Base-by-base conservation (phyloP, 2,797 vertebrate species). In the Pipistrellus pygmaeus region DNA sequence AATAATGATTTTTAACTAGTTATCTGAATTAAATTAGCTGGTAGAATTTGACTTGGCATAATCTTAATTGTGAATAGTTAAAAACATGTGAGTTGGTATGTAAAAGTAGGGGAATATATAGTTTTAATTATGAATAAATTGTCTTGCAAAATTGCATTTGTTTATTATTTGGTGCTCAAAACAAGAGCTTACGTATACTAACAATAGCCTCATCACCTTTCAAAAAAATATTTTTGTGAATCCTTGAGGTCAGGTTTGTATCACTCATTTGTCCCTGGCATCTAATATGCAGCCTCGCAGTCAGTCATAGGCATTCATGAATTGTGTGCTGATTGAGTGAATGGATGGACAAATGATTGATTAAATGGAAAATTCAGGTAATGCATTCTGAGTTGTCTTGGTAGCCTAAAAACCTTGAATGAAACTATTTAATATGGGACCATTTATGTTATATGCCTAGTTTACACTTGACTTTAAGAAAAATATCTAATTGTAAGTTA, bases 1-100 rank as follows among this genome's bases (percentile, higher is more conserved):
- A 27, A 77, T 81, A 25, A 38, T 95, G 89, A 51, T 76, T 92
- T 94, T 95, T 84, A 72, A 91, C 35, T 82, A 64, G 12, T 41
- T 84, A 69, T 44, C 30, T 69, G 55, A 84, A 23, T 93, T 95
- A 51, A 84, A 23, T 93, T 95, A 51, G 15, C 51, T 51, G 51
- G 51, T 51, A 90, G 32, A 90, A 38, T 94, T n/a, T 94, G 30
- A 72, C 30, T 30, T 92, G 15, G 3, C 18, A 20, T 85, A 62
- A 77, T 13, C 41, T 8, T 89, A 30, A 69, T 86, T 89, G 18
- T 77, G 7, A 17, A 25, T 82, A 32, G 17, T 81, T 78, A 23
- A 92, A 92, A 92, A 78, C 62, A 71, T 25, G 4, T 80, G 80
- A 75, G 55, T 27, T 38, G 9, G 21, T 20, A 38, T 81, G 6